Evolutionary conservation across 2,113 vertebrate genomes (phyloP), one percentile per base, ranked within the genome.

Genomic region (Vidua macroura): DNA sequence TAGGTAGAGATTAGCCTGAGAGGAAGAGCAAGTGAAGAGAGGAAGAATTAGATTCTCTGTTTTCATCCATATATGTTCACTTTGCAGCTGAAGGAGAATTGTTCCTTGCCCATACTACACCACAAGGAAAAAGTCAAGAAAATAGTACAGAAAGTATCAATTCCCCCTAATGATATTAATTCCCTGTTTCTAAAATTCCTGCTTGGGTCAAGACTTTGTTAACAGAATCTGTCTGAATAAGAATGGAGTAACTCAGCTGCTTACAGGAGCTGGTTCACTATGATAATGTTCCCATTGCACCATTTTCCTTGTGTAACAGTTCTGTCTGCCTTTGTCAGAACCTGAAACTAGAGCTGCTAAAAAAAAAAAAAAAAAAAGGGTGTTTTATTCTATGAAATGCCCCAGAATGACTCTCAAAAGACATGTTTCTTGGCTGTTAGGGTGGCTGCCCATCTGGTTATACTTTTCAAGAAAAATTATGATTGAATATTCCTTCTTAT

Each of bases 401-500:
- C 82, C 43, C 77, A 78, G 85, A 95, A 94, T 86, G 62, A 55
- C 87, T 96, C 87, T 96, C 86, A 87, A 81, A 88, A 96, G 92
- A 76, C 95, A 88, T 94, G 82, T 68, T 93, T 95, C 89, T 91
- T 96, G 94, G 93, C 96, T 95, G 66, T 86, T 95, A 90, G 91
- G 92, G 78, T 92, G 80, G 68, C 62, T 96, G 89, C 79, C 96
- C 96, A 96, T 96, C 90, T 97, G 96, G 95, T 97, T 97, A 93
- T 96, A 96, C 92, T 96, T 95, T 96, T 93, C 82, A 93, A 92
- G 88, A 94, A 89, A 96, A 96, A 93, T 81, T 86, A 90, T 97
- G 96, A 93, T 93, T 88, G 93, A 92, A 95, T 96, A 95, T 95
- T 96, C 85, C 62, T 94, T 95, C 95, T 92, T 80, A 94, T 86